A percentile compares a stretch with the other conserved stretches of the same genome.
Conservation (phyloP, 2,888 invertebrate genomes). For the Hirtodrosophila alboralis region DNA sequence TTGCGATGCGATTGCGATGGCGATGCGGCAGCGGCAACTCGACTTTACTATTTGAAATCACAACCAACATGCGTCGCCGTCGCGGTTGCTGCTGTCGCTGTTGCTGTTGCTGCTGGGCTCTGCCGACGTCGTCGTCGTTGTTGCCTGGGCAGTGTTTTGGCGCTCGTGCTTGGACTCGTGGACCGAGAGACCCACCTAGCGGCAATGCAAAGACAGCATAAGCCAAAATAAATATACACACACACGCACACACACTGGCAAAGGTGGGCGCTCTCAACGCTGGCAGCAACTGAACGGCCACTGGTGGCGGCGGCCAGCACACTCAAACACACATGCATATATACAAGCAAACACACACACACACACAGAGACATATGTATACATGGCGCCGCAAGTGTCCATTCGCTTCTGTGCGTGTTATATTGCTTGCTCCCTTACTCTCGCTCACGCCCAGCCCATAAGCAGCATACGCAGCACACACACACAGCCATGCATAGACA, state of each 20-base stretch:
- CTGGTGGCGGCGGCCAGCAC: constrained; percentile 32
- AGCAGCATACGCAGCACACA: constrained; percentile 22
- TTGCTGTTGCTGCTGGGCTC: constrained; percentile 20
- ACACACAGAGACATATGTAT: constrained; percentile 7
- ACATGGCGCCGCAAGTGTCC: constrained; percentile 60
- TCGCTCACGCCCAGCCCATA: constrained; percentile 55
- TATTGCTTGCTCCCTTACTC: constrained; percentile 69
- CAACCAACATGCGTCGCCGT: constrained; percentile 56
- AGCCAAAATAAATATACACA: constrained; percentile 53
- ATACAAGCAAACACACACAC: constrained; percentile 12
- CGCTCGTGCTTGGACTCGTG: constrained; percentile 56
- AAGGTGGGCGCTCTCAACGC: constrained; percentile 4
- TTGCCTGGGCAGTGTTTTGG: constrained; percentile 51
- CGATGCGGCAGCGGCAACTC: constrained; percentile 79
- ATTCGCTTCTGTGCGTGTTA: constrained; percentile 63
- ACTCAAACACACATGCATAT: constrained; percentile 8
- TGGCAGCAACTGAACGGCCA: constrained; percentile 33
- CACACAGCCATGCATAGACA: constrained; percentile 15
- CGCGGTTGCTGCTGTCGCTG: constrained; percentile 42
- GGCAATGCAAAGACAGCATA: constrained; percentile 43
- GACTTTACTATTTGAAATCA: constrained; percentile 72
- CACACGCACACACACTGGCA: constrained; percentile 25
- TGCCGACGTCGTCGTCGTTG: constrained; percentile 19
- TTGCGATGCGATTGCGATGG: constrained; percentile 67
- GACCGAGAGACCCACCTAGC: constrained; percentile 48